A percentile compares a stretch with the other conserved stretches of the same genome.
Evolutionary conservation across 2,888 invertebrate genomes (phyloP).

Genomic region (Anthrax anthrax): DNA sequence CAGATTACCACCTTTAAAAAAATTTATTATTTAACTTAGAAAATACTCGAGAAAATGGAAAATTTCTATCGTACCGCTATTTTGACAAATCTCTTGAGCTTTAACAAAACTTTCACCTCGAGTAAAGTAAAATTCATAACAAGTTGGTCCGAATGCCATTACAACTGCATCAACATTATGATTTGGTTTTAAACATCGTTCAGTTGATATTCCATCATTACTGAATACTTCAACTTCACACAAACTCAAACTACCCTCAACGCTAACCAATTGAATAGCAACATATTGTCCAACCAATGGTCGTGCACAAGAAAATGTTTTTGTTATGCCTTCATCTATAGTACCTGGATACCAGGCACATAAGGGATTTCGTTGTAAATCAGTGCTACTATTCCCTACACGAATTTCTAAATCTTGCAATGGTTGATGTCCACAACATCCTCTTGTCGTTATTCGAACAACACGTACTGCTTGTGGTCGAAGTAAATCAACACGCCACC

Average conservation of each 20-base stretch:
- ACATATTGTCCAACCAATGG: constrained; percentile 76
- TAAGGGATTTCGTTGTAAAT: constrained; percentile 73
- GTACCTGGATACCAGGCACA: constrained; percentile 92
- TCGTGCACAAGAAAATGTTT: constrained; percentile 75
- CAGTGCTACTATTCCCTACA: constrained; percentile 81
- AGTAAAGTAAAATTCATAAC: constrained; percentile 75
- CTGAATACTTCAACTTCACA: constrained; percentile 90
- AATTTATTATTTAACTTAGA: background rate
- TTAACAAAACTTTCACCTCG: constrained; percentile 72
- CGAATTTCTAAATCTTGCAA: constrained; percentile 77
- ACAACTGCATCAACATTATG: constrained; percentile 66
- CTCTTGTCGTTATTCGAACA: constrained; percentile 65
- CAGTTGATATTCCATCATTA: constrained; percentile 78
- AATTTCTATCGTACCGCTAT: constrained; percentile 46
- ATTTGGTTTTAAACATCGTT: constrained; percentile 61
- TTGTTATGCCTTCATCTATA: constrained; percentile 85
- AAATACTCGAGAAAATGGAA: background rate
- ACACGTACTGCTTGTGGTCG: constrained; percentile 72
- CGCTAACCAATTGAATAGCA: constrained; percentile 77
- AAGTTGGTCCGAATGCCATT: constrained; percentile 70
- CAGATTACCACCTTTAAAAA: constrained; percentile 28
- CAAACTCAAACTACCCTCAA: constrained; percentile 74
- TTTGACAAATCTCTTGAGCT: constrained; percentile 60
- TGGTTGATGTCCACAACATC: constrained; percentile 63
- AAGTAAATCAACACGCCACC: constrained; percentile 85